Evolutionary conservation across 1,140 invertebrate species (phyloP).

Genomic region (Plodia interpunctella): DNA sequence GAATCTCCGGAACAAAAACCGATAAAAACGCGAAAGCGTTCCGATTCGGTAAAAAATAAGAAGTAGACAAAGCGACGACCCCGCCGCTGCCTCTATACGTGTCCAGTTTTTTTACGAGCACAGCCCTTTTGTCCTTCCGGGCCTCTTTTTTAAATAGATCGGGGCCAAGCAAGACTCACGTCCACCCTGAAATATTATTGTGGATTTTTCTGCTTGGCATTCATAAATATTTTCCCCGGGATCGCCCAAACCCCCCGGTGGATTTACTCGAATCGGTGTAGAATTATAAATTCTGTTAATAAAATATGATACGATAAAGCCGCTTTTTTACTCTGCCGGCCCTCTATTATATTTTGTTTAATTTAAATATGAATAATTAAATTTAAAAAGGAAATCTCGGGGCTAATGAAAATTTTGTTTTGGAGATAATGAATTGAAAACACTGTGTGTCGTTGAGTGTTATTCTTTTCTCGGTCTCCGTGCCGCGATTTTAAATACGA

Average conservation of each 20-base stretch:
- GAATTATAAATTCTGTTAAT: conserved; percentile 76
- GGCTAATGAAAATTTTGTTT: conserved; percentile 76
- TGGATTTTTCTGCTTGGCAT: conserved; percentile 73
- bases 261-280: conserved; percentile 60
- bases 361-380: conserved; percentile 77
- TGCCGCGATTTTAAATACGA: conserved; percentile 58
- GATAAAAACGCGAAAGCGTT: conserved; percentile 70
- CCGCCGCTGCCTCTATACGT: conserved; percentile 60
- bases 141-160: conserved; percentile 76
- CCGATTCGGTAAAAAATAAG: conserved; percentile 75
- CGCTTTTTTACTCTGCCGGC: conserved; percentile 60
- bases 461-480: conserved; percentile 68
- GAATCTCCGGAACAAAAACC: conserved; percentile 73
- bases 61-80: conserved; percentile 68
- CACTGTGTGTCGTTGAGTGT: conserved; percentile 62
- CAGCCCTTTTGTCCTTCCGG: conserved; percentile 73
- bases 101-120: conserved; percentile 72
- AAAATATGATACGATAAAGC: conserved; percentile 76
- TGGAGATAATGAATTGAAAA: conserved; percentile 77
- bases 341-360: conserved; percentile 77
- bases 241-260: conserved; percentile 28
- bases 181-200: conserved; percentile 76
- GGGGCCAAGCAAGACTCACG: conserved; percentile 68
- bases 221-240: conserved; percentile 71
- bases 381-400: conserved; percentile 74